A percentile compares a stretch with the other conserved stretches of the same genome.
phyloP scores from a whole-genome alignment of 2,797 vertebrate species.

The Epinephelus coioides region DNA sequence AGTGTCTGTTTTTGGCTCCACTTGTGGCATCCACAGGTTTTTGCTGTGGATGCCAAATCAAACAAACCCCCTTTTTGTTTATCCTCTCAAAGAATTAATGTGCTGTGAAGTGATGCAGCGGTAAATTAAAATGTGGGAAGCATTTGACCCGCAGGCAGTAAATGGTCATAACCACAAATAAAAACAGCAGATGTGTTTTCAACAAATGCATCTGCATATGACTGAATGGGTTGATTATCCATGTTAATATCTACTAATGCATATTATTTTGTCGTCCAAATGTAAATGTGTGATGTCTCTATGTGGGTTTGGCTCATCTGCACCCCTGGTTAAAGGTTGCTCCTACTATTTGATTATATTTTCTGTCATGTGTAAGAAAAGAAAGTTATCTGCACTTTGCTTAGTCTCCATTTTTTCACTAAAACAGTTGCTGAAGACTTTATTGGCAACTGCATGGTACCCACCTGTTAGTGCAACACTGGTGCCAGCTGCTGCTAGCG shows the following conservation, averaged over 20 bases:
- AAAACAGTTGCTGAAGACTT: conserved; percentile 20
- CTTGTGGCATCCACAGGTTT: conserved; percentile 49
- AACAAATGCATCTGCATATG: neutral
- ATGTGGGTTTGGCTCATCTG: neutral
- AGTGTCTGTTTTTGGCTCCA: conserved; percentile 23
- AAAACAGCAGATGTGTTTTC: neutral
- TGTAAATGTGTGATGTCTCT: conserved; percentile 2
- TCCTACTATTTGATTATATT: neutral
- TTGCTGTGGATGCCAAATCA: conserved; percentile 1
- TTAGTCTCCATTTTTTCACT: neutral
- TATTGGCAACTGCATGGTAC: conserved; percentile 9
- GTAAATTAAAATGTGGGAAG: neutral
- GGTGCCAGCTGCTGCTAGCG: conserved; percentile 36
- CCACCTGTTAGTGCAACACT: conserved; percentile 33
- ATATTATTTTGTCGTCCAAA: neutral
- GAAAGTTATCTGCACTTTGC: neutral
- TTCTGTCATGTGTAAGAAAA: neutral
- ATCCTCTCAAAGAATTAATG: neutral
- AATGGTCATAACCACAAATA: neutral
- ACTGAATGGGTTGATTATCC: neutral
- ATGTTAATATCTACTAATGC: neutral
- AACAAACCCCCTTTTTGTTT: conserved; percentile 1
- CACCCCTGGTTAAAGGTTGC: neutral
- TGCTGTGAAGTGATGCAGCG: neutral
- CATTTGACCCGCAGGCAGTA: neutral